Evolutionary conservation across 1,140 invertebrate species (phyloP), one percentile per base, ranked within the genome.

Genomic region (Caenorhabditis elegans): DNA sequence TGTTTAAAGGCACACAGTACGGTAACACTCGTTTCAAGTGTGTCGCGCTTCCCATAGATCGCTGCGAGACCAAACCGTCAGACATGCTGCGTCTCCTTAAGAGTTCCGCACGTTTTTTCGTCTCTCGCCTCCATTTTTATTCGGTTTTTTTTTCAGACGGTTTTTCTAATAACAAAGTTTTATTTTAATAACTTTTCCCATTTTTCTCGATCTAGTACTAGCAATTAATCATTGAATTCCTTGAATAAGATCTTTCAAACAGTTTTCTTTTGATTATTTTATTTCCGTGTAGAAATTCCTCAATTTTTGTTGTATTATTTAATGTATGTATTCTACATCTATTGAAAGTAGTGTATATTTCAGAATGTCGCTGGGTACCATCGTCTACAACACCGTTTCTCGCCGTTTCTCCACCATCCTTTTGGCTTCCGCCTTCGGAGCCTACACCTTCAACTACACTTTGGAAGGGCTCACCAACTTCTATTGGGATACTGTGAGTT

Each of bases 321-420:
- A n/a, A n/a, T n/a, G n/a, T n/a, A n/a, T n/a, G n/a, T n/a, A n/a
- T n/a, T n/a, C n/a, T n/a, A n/a, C n/a, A n/a, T n/a, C n/a, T n/a
- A n/a, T 1, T 78, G 10, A 22, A 24, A 46, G 15, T 15, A 43
- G 24, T 17, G 15, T 0, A 47, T 5, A 13, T 49, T 51, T 60
- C 24, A 78, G 26, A 84, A 48, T 36, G 76, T 78, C 60, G 34
- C 78, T 83, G 48, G 82, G 84, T 24, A 60, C 84, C 24, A 19
- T 84, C 22, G 76, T 83, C 76, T 85, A 85, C 65, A 48, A 70
- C 28, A 60, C 39, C 34, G 78, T 85, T 24, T 26, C 78, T 36
- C 84, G 84, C 26, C 82, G 78, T 43, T 85, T 85, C 78, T 85
- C 84, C 60, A 85, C 84, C 15, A 70, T 85, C n/a, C 78, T 85